These are phyloP conservation scores for Hirtodrosophila trivittata DNA, from an alignment of 2,888 invertebrate species.

Conservation along the genomic window DNA sequence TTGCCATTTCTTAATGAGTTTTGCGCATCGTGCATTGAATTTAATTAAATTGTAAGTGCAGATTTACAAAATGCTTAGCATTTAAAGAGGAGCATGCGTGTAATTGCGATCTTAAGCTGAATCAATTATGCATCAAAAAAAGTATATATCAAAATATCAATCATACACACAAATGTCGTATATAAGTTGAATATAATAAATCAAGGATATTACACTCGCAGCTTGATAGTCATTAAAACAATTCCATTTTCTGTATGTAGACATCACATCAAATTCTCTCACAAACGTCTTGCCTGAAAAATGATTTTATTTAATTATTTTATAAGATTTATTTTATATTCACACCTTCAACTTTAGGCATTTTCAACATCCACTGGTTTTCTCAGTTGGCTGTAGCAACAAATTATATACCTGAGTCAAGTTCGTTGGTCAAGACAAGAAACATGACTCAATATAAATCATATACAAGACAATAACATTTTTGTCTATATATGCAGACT, in stretches of 20 bases:
- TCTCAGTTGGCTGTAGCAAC: too few species aligned
- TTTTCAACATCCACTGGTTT: too few species aligned
- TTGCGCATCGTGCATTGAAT: conserved; percentile 71
- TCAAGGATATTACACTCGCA: too few species aligned
- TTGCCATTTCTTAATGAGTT: conserved; percentile 67
- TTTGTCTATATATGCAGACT: conserved; percentile 43
- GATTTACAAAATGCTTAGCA: conserved; percentile 35
- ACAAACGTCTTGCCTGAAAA: too few species aligned
- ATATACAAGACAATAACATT: conserved; percentile 43
- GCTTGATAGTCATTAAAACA: too few species aligned
- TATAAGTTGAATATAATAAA: too few species aligned
- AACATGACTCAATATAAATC: conserved; percentile 70
- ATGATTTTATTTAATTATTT: too few species aligned
- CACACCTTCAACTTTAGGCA: background rate
- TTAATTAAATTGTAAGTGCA: conserved; percentile 62
- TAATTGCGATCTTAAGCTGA: conserved; percentile 5
- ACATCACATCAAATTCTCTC: too few species aligned
- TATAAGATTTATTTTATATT: conserved; percentile 15
- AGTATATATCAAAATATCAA: background rate
- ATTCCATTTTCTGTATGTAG: too few species aligned
- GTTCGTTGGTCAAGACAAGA: conserved; percentile 55
- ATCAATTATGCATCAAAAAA: conserved; percentile 11
- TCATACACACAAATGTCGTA: too few species aligned
- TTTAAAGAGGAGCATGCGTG: conserved; percentile 20
- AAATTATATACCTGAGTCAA: conserved; percentile 48